Evolutionary conservation across 2,797 vertebrate genomes (phyloP).

Genomic region (Acanthurus lineatus): DNA sequence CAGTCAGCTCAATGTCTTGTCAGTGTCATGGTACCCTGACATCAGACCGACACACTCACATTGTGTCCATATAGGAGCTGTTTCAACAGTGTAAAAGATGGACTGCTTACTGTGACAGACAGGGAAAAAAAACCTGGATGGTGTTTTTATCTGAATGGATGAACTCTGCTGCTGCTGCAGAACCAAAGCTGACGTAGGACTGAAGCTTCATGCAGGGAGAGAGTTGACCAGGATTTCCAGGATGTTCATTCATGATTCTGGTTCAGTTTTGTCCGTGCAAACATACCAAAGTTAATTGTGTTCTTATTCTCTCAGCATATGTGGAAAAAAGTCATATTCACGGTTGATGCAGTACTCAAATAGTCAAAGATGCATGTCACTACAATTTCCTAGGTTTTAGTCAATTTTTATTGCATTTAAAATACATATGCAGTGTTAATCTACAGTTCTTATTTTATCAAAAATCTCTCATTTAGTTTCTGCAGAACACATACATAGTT

Average conservation of each 20-base stretch:
- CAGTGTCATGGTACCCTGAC: constrained; percentile 41
- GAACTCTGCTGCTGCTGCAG: constrained; percentile 2
- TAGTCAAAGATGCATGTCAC: background rate
- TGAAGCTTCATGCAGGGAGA: constrained; percentile 6
- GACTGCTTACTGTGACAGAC: constrained; percentile 4
- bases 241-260: constrained; percentile 8
- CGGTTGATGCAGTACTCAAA: background rate
- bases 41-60: constrained; percentile 22
- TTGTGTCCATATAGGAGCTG: background rate
- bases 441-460: background rate
- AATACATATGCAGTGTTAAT: background rate
- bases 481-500: background rate
- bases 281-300: background rate
- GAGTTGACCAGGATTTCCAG: background rate
- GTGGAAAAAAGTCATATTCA: background rate
- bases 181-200: background rate
- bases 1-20: constrained; percentile 30
- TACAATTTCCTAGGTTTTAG: background rate
- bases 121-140: constrained; percentile 6
- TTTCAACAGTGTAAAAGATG: constrained; percentile 11
- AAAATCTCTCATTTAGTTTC: background rate
- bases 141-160: background rate
- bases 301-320: too few species aligned
- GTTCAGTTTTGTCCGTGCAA: constrained; percentile 7
- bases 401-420: background rate